Evolutionary conservation across 2,888 invertebrate genomes (phyloP).

Genomic region (Cartodere bifasciata): DNA sequence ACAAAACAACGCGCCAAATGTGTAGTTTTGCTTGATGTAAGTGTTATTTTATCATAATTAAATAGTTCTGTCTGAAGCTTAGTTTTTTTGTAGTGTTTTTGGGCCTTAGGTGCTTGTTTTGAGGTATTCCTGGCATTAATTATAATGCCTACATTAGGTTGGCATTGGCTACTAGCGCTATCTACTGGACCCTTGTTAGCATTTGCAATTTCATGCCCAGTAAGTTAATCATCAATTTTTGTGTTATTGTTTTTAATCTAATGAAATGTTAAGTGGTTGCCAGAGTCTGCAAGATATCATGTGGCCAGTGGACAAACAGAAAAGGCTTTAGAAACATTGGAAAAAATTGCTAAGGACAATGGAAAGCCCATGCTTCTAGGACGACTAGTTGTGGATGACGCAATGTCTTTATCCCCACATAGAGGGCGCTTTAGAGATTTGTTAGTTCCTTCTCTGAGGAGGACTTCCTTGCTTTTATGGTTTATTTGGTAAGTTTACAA

Average conservation of each 20-base stretch:
- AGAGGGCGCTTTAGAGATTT: conserved; percentile 59
- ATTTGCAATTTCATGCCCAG: conserved; percentile 69
- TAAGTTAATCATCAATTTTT: conserved; percentile 37
- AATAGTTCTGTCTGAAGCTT: conserved; percentile 7
- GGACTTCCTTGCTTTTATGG: conserved; percentile 81
- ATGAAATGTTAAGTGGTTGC: conserved; percentile 59
- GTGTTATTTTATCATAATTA: conserved; percentile 28
- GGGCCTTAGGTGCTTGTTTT: conserved; percentile 90
- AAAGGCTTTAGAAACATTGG: conserved; percentile 70
- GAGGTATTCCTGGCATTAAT: conserved; percentile 82
- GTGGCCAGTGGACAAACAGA: conserved; percentile 79
- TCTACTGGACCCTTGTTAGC: conserved; percentile 78
- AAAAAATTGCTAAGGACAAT: conserved; percentile 79
- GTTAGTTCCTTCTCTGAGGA: conserved; percentile 64
- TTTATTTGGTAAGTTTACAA: conserved; percentile 63
- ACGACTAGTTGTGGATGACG: conserved; percentile 67
- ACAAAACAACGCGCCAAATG: conserved; percentile 89
- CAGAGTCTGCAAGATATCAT: conserved; percentile 83
- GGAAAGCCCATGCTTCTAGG: conserved; percentile 80
- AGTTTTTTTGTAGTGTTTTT: conserved; percentile 61
- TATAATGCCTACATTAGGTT: conserved; percentile 84
- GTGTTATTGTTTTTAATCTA: neutral
- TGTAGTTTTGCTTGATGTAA: conserved; percentile 87
- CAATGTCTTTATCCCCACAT: conserved; percentile 44
- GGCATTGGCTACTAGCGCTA: conserved; percentile 85